Conservation (phyloP, 2,797 vertebrate genomes). For the Danio aesculapii region DNA sequence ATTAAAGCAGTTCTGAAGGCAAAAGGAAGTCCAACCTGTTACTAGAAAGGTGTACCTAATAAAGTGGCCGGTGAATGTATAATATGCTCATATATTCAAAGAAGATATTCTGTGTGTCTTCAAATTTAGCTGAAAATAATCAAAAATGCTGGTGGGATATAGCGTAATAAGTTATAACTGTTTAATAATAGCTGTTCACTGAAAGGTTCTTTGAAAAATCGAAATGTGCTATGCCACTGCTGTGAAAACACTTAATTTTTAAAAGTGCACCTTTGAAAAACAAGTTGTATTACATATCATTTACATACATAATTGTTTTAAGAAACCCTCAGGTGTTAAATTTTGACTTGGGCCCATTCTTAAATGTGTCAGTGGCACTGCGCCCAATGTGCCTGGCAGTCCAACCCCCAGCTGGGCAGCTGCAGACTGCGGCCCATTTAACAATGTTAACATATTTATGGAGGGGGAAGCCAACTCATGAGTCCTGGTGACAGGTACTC, state of each 20-base stretch:
- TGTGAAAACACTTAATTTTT: neutral
- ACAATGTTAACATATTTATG: slow-evolving; percentile 69
- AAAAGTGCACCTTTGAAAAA: neutral
- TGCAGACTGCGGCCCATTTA: slow-evolving; percentile 61
- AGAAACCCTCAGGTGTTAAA: slow-evolving; percentile 23
- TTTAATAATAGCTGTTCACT: too few species aligned
- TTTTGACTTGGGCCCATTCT: slow-evolving; percentile 22
- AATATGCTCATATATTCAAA: too few species aligned
- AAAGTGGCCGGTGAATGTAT: too few species aligned
- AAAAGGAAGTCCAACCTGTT: too few species aligned
- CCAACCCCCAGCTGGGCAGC: slow-evolving; percentile 15
- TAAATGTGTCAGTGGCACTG: neutral
- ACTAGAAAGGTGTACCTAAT: too few species aligned
- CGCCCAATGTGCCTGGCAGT: slow-evolving; percentile 10
- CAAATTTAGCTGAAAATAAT: too few species aligned
- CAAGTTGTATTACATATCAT: slow-evolving; percentile 1
- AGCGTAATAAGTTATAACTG: too few species aligned
- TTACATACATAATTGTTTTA: slow-evolving; percentile 25
- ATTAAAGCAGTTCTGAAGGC: too few species aligned
- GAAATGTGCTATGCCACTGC: too few species aligned
- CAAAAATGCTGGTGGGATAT: too few species aligned
- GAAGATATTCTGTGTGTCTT: too few species aligned
- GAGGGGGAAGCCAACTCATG: slow-evolving; percentile 61
- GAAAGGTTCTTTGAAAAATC: too few species aligned
- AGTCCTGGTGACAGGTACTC: slow-evolving; percentile 68